Conservation (phyloP, 2,113 vertebrate genomes). For the Butastur rufipennis region DNA sequence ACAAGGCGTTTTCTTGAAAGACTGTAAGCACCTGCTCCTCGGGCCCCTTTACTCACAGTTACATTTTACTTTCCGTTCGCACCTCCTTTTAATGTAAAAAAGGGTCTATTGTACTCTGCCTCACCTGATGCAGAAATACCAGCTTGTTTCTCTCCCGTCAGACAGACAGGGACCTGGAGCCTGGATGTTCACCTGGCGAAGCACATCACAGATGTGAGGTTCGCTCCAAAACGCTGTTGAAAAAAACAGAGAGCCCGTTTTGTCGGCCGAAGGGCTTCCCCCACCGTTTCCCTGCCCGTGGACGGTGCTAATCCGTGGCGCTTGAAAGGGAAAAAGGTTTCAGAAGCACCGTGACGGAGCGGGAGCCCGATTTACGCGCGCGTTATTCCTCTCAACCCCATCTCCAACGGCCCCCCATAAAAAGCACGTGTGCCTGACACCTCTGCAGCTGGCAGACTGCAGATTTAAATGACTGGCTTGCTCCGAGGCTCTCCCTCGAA, state of each 20-base stretch:
- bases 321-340: neutral
- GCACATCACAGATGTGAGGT: too few relatives aligned
- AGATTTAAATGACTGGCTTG: too few relatives aligned
- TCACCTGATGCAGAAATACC: neutral
- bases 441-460: neutral
- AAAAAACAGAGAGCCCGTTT: neutral
- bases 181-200: neutral
- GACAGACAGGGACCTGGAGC: neutral
- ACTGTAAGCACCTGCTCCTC: neutral
- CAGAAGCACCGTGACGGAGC: neutral
- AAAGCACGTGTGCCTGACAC: neutral
- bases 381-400: neutral
- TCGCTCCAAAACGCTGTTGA: neutral
- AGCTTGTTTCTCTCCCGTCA: rapidly evolving
- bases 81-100: neutral
- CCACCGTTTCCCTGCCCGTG: neutral
- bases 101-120: neutral
- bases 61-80: neutral
- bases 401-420: neutral
- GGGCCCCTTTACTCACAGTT: neutral
- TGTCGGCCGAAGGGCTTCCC: neutral
- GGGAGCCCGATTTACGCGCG: too few relatives aligned
- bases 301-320: neutral
- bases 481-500: too few relatives aligned
- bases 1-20: neutral